phyloP scores from a whole-genome alignment of 2,797 vertebrate genomes.

The Betta splendens region DNA sequence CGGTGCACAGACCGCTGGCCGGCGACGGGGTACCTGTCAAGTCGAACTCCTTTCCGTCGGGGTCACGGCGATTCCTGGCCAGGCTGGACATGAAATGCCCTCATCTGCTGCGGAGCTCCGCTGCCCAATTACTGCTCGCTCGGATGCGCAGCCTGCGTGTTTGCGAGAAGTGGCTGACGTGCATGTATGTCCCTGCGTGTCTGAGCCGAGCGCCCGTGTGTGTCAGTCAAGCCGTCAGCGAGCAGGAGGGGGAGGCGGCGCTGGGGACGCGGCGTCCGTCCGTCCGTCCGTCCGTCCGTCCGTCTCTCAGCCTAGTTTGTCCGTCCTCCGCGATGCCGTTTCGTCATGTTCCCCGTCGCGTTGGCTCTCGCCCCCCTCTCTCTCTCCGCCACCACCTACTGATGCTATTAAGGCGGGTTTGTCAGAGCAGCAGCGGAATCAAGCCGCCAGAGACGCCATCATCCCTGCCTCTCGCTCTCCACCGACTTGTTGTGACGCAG shows the following conservation, averaged over 20 bases:
- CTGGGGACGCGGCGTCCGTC: conserved; percentile 53
- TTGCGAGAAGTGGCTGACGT: conserved; percentile 70
- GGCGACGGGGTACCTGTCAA: conserved; percentile 79
- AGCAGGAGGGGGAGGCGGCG: conserved; percentile 8
- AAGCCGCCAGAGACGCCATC: conserved; percentile 87
- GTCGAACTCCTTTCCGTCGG: conserved; percentile 79
- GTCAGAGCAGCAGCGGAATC: conserved; percentile 75
- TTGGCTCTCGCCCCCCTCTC: conserved; percentile 29
- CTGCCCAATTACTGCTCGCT: conserved; percentile 73
- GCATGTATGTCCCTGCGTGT: conserved; percentile 69
- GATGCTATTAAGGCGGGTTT: conserved; percentile 76
- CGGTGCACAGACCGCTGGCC: conserved; percentile 46
- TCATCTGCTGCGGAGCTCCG: conserved; percentile 68
- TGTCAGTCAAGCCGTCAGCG: conserved; percentile 78
- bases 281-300: conserved; percentile 71
- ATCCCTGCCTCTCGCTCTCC: conserved; percentile 78
- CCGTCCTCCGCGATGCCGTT: conserved; percentile 75
- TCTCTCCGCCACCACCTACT: conserved; percentile 52
- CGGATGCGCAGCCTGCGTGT: conserved; percentile 72
- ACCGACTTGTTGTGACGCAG: conserved; percentile 88
- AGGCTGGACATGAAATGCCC: conserved; percentile 77
- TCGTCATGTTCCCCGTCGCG: conserved; percentile 79
- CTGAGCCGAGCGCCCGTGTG: conserved; percentile 68
- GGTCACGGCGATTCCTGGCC: conserved; percentile 79
- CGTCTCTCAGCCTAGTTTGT: conserved; percentile 76